Base-by-base conservation (phyloP, 2,888 invertebrate species). In the Papilio demoleus region DNA sequence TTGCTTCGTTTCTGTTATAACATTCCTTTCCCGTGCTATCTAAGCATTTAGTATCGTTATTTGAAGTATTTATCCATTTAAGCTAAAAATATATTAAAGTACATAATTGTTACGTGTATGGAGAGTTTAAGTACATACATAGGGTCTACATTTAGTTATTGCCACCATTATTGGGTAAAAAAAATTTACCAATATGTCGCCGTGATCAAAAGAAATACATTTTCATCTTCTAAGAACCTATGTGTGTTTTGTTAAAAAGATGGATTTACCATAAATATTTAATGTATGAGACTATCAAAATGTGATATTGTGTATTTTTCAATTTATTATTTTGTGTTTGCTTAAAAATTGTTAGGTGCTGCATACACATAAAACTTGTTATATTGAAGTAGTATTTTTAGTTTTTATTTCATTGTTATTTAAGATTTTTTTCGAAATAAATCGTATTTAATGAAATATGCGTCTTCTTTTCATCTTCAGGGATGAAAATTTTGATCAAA, bases 351-450 rank as follows among this genome's bases (percentile, higher is more conserved):
- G 36, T 47, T 63, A 63, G 63, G 63, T 63, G 63, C 62, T 62
- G 17, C 17, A 11, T 59, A 36, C 34, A 62, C 47, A 62, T 8
- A 4, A 47, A 22, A 47, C 50, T 17, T 62, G 61, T 58, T 67
- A 59, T 31, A 27, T 45, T 59, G 38, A 40, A 59, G 40, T 34
- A 58, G 40, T 31, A 31, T 66, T 66, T 63, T 31, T 50, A 59
- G 58, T 36, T 38, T 27, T 65, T 68, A 68, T 63, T 64, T 61
- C 59, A 59, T 60, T 68, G 38, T 66, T 71, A 50, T 45, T 47
- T 71, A 65, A 59, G 50, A 50, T 50, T 24, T 50, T 50, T 50
- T 50, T 24, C 50, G 6, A 50, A 50, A 50, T 50, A 50, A 50
- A 50, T 5, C 6, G 24, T 24, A 24, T 50, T 19, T 24, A 22